phyloP scores from a whole-genome alignment of 2,888 invertebrate genomes.

The Cryptocheilus praepositus region DNA sequence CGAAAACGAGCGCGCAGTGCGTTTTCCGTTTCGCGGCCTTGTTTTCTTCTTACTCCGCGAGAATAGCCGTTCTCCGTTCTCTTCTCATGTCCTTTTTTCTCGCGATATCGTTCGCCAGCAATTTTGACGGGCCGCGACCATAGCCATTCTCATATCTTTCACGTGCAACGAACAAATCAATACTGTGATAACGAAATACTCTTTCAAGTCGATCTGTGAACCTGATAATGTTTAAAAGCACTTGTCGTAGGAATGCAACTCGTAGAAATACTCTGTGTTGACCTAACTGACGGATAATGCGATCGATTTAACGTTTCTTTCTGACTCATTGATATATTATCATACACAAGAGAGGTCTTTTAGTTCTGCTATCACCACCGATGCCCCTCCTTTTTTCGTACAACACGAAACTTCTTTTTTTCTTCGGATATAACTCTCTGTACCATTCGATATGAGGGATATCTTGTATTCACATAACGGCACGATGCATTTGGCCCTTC shows the following conservation, averaged over 20 bases:
- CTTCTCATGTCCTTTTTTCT: too few species aligned
- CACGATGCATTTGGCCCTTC: slow-evolving; percentile 37
- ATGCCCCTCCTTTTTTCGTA: background rate
- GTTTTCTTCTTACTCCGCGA: too few species aligned
- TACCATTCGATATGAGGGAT: background rate
- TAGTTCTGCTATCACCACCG: background rate
- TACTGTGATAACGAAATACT: slow-evolving; percentile 2
- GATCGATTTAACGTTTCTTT: background rate
- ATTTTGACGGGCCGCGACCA: too few species aligned
- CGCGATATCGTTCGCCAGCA: too few species aligned
- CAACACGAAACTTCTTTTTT: background rate
- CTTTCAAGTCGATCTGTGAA: slow-evolving; percentile 10
- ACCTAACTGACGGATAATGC: background rate
- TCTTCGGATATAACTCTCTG: background rate
- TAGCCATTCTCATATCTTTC: slow-evolving; percentile 22
- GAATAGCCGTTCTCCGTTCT: too few species aligned
- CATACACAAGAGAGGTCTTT: background rate
- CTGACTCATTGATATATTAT: background rate
- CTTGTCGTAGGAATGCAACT: slow-evolving; percentile 27
- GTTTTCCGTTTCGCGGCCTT: too few species aligned
- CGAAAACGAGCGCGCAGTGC: too few species aligned
- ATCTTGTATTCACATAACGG: slow-evolving; percentile 29
- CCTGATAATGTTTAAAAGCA: slow-evolving; percentile 21
- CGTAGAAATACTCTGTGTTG: slow-evolving; percentile 17
- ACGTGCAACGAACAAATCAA: slow-evolving; percentile 9